Conservation (phyloP, 2,113 vertebrate genomes). For the Anser cygnoides region DNA sequence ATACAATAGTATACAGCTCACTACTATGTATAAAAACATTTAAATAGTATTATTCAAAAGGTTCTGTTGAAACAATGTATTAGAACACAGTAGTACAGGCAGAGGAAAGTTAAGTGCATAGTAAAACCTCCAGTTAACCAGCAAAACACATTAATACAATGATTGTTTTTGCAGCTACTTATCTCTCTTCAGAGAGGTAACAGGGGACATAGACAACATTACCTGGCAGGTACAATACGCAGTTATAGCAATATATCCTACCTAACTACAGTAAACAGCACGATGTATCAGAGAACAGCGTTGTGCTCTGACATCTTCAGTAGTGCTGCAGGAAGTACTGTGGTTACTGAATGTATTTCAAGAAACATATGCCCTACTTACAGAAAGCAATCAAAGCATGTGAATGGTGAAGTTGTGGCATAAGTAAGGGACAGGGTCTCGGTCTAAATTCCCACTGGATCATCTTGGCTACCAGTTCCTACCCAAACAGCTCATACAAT, state of each 20-base stretch:
- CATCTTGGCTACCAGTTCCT: not conserved
- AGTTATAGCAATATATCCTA: not conserved
- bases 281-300: not conserved
- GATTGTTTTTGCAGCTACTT: not conserved
- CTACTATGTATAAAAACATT: not conserved
- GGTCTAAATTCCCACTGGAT: not conserved
- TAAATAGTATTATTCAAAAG: not conserved
- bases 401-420: not conserved
- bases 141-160: not conserved
- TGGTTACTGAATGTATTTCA: not conserved
- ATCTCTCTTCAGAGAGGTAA: not conserved
- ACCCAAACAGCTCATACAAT: not conserved
- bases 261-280: not conserved
- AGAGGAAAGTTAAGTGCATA: accelerated
- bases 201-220: not conserved
- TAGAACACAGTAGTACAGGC: not conserved
- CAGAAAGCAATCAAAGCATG: not conserved
- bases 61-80: not conserved
- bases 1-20: not conserved
- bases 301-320: not conserved
- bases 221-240: not conserved
- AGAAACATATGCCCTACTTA: accelerated
- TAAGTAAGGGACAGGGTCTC: not conserved
- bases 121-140: not conserved
- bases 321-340: not conserved